Percentiles rank a stretch among this genome's conserved stretches.
Conservation (phyloP, 2,113 vertebrate genomes). For the Picathartes gymnocephalus region DNA sequence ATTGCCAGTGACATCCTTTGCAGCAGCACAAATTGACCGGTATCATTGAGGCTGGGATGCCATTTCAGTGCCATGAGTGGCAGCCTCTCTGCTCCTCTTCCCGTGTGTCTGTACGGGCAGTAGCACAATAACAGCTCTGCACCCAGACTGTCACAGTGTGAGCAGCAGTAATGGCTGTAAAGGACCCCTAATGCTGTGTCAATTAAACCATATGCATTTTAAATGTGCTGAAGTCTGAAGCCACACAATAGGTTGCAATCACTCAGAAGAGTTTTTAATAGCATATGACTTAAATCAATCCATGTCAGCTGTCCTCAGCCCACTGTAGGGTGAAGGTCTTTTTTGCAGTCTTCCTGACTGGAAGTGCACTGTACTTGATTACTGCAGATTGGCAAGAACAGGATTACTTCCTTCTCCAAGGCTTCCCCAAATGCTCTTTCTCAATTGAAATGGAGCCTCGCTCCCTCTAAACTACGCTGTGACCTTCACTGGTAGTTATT, state of each 20-base stretch:
- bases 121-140: neutral
- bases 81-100: neutral
- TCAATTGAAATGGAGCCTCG: accelerated
- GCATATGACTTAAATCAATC: conserved; percentile 2
- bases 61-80: neutral
- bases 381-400: neutral
- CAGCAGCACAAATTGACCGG: neutral
- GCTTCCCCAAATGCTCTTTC: neutral
- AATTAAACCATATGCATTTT: conserved; percentile 55
- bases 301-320: neutral
- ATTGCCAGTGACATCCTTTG: neutral
- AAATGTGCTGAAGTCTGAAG: conserved; percentile 27
- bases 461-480: neutral
- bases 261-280: conserved; percentile 28
- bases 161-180: conserved; percentile 10
- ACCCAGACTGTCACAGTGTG: neutral
- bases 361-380: neutral
- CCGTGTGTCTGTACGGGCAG: neutral
- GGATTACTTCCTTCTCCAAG: neutral
- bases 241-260: conserved; percentile 13
- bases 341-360: neutral
- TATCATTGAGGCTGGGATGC: neutral
- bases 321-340: conserved; percentile 12
- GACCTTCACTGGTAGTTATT: neutral
- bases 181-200: conserved; percentile 10